These are phyloP conservation scores for Chloebia gouldiae DNA, from an alignment of 2,113 vertebrate species.

Conservation along the genomic window DNA sequence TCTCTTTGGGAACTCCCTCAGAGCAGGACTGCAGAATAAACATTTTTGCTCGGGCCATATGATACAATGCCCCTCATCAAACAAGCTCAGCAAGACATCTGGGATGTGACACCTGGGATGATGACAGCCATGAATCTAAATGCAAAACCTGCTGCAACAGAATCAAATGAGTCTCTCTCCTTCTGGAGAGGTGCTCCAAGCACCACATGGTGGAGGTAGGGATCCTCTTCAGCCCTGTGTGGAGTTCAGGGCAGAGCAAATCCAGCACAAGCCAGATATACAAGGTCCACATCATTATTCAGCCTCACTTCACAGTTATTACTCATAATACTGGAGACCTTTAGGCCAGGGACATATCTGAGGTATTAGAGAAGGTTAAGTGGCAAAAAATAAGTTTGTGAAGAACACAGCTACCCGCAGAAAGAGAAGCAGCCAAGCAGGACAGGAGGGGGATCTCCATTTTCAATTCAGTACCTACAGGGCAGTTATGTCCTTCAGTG, in stretches of 20 bases:
- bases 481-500: not conserved
- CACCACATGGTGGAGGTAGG: not conserved
- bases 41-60: not conserved
- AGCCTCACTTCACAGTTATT: not conserved
- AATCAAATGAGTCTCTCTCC: not conserved
- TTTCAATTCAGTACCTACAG: not conserved
- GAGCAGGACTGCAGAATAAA: not conserved
- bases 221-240: not conserved
- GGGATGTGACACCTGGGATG: too few relatives aligned
- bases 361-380: not conserved
- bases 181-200: not conserved
- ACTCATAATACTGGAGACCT: not conserved
- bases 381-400: not conserved
- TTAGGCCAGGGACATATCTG: not conserved
- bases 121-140: not conserved
- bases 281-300: not conserved
- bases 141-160: not conserved
- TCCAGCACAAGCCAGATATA: not conserved
- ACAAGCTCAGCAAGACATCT: not conserved
- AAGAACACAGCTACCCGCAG: not conserved
- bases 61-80: not conserved
- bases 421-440: not conserved
- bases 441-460: not conserved
- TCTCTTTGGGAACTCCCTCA: not conserved
- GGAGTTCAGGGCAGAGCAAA: not conserved